Evolutionary conservation across 2,888 invertebrate species (phyloP), one percentile per base, ranked within the genome.

Genomic region (Rhagonycha lutea): DNA sequence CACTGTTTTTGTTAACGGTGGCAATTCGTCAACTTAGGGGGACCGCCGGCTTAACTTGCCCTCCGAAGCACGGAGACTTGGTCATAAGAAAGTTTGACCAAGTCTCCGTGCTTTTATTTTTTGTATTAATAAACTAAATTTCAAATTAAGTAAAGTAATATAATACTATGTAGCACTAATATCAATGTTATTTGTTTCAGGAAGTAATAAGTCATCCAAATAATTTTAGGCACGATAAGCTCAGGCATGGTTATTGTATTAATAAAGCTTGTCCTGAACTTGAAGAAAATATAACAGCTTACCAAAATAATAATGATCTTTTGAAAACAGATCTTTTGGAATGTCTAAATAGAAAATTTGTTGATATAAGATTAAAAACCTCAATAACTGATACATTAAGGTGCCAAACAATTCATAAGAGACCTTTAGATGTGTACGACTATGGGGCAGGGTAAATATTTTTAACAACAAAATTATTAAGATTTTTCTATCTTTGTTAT

Each of bases 221-320:
- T 63, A 85, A 85, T 73, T 86, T 84, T 61, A 79, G 83, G 65
- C 86, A 86, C 62, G 85, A 85, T 77, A 62, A 74, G 23, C 77
- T 86, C 24, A 77, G 85, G 69, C 83, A 85, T 75, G 83, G 85
- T 11, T 81, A 86, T 60, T 86, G 86, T 71, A 77, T 85, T 10
- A 79, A 81, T 26, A 73, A 80, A 65, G 77, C 78, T 10, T 86
- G 85, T 72, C 80, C 81, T 0, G 28, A 68, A 14, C 47, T 73
- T 29, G 18, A 61, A 12, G 47, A 47, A 11, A 78, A 81, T 61
- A 73, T 79, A 9, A 65, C 75, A 3, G 10, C n/a, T n/a, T 61
- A 74, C 4, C 29, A 67, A 67, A 61, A 47, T 12, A 61, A 78
- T 28, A 18, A 72, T 68, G 2, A 18, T 8, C n/a, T 65, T 63